phyloP scores from a whole-genome alignment of 2,797 vertebrate genomes.

The Ciconia nigra region DNA sequence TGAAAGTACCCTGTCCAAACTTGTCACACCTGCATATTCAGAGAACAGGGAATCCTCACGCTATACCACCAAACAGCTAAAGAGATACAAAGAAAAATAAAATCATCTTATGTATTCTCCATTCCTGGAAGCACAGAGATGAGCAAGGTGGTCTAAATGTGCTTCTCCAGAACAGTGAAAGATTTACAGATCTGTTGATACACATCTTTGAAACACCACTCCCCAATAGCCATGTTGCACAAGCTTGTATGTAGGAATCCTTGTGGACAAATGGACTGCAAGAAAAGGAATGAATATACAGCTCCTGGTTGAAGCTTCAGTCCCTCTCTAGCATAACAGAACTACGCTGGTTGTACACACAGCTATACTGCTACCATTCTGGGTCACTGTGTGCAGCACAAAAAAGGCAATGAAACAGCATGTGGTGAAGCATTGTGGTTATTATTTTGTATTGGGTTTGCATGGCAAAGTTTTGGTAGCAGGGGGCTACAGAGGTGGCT shows the following conservation, averaged over 20 bases:
- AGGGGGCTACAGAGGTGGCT: too few species aligned
- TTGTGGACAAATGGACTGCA: neutral
- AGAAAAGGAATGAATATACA: neutral
- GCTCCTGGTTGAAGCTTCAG: neutral
- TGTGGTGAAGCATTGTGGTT: neutral
- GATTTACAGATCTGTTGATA: neutral
- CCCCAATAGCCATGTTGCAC: neutral
- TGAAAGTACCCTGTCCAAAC: neutral
- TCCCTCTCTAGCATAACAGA: neutral
- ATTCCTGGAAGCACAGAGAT: neutral
- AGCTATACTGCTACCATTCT: neutral
- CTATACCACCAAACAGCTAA: neutral
- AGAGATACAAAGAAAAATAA: neutral
- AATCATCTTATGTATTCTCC: neutral
- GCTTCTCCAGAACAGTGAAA: neutral
- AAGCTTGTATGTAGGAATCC: neutral
- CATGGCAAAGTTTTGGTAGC: too few species aligned
- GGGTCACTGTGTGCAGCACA: neutral
- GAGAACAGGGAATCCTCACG: neutral
- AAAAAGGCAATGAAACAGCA: neutral
- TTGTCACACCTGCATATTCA: neutral
- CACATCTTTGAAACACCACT: neutral
- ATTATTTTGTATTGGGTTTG: neutral
- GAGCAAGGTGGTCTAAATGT: neutral
- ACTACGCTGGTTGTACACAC: neutral